Conservation (phyloP, 2,113 vertebrate genomes). For the Sinocyclocheilus anophthalmus region DNA sequence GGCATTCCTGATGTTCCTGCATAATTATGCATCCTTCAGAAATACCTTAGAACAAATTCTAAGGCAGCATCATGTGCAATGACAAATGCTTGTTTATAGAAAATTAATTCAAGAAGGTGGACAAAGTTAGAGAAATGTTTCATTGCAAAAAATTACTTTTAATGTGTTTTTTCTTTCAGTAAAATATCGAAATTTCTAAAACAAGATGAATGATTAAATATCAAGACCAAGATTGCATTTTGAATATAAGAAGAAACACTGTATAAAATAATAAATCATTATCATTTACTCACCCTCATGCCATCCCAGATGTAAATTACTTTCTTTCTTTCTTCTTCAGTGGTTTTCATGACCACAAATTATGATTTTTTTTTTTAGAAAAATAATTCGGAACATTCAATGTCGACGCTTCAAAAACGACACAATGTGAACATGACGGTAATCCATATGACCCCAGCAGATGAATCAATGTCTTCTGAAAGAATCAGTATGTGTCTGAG, state of each 20-base stretch:
- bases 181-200: neutral
- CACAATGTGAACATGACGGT: no score
- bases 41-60: neutral
- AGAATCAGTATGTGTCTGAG: no score
- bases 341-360: no score
- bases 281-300: no score
- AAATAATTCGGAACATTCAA: no score
- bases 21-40: neutral
- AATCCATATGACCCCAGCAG: no score
- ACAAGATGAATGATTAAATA: neutral
- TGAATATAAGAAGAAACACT: neutral
- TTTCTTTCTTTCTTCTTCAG: no score
- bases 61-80: neutral
- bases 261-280: neutral
- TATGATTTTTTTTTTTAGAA: no score
- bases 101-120: neutral
- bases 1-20: neutral
- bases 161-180: neutral
- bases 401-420: no score
- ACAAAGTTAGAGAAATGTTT: neutral
- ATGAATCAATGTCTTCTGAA: no score
- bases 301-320: no score
- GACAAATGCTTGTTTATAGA: neutral
- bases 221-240: neutral
- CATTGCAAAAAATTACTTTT: neutral